Evolutionary conservation across 2,888 invertebrate genomes (phyloP).

Genomic region (Hirtodrosophila alboralis): DNA sequence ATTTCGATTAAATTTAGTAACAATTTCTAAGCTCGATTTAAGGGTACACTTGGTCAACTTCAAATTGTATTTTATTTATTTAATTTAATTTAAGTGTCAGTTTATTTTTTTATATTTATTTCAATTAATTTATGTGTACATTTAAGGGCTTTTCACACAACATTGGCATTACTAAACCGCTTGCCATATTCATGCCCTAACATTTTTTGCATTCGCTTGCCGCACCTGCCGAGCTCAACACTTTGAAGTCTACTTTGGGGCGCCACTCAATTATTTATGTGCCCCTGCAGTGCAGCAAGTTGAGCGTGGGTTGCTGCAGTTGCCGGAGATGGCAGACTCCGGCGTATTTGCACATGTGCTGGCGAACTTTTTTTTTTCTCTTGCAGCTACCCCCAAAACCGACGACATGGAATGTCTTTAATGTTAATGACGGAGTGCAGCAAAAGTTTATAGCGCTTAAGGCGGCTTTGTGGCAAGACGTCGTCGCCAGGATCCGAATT

Average conservation of each 20-base stretch:
- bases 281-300: constrained; percentile 62
- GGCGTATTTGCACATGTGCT: constrained; percentile 37
- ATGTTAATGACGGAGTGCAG: constrained; percentile 72
- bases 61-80: neutral
- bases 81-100: constrained; percentile 11
- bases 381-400: constrained; percentile 9
- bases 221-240: constrained; percentile 60
- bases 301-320: neutral
- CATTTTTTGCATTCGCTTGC: constrained; percentile 30
- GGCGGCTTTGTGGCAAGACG: constrained; percentile 69
- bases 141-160: constrained; percentile 48
- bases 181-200: constrained; percentile 8
- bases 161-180: constrained; percentile 61
- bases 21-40: too few relatives aligned
- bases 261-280: constrained; percentile 74
- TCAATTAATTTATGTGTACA: constrained; percentile 1
- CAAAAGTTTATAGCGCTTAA: constrained; percentile 67
- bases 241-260: constrained; percentile 68
- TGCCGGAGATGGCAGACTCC: constrained; percentile 2
- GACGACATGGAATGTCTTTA: constrained; percentile 68
- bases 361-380: constrained; percentile 37
- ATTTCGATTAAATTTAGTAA: too few relatives aligned
- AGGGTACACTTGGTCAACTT: too few relatives aligned
- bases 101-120: neutral
- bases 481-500: constrained; percentile 33